Evolutionary conservation across 2,888 invertebrate genomes (phyloP).

Genomic region (Mechanitis messenoides): DNA sequence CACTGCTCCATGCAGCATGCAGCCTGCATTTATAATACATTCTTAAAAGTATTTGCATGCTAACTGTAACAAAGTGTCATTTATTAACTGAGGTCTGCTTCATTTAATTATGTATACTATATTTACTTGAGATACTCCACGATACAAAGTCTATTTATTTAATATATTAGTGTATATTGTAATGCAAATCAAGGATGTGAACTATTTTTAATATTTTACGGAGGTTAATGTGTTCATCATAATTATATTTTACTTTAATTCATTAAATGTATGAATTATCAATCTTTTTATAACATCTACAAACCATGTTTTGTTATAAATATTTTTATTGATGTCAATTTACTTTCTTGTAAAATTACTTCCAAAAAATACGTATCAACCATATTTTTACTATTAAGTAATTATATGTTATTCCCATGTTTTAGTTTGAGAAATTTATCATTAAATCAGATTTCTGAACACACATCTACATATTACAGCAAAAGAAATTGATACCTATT

Average conservation of each 20-base stretch:
- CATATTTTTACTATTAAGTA: no score
- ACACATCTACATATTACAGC: no score
- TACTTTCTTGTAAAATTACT: not conserved
- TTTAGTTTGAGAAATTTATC: no score
- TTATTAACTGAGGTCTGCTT: slow-evolving; percentile 12
- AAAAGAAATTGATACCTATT: no score
- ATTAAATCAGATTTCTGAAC: no score
- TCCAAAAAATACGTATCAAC: no score
- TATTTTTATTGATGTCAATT: not conserved
- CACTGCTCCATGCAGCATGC: slow-evolving; percentile 18
- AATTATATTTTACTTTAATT: no score
- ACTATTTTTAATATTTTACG: slow-evolving; percentile 18
- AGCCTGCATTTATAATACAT: slow-evolving; percentile 24
- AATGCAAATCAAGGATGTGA: slow-evolving; percentile 44
- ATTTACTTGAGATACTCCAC: not conserved
- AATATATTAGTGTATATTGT: slow-evolving; percentile 6
- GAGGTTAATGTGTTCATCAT: not conserved
- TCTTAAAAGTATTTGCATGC: slow-evolving; percentile 22
- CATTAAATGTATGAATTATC: no score
- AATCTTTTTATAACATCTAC: no score
- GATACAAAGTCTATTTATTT: not conserved
- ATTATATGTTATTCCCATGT: no score
- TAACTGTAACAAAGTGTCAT: slow-evolving; percentile 23
- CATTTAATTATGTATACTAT: not conserved
- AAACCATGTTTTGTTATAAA: no score